phyloP scores from a whole-genome alignment of 2,888 invertebrate genomes.

The Drosophila fungiperda region DNA sequence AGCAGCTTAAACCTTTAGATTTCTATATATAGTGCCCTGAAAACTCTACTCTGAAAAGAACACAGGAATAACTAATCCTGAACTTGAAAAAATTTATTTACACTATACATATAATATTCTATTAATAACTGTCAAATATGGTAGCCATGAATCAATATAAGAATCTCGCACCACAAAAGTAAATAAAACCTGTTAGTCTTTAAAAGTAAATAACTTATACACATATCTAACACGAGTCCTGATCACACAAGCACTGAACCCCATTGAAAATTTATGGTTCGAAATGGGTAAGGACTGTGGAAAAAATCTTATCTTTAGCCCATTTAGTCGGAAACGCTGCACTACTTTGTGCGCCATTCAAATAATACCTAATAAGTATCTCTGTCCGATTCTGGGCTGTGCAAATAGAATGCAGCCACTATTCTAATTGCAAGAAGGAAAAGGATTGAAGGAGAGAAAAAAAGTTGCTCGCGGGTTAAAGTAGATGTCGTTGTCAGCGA shows the following conservation, averaged over 20 bases:
- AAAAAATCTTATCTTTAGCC: constrained; percentile 19
- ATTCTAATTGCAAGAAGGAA: background rate
- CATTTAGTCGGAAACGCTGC: constrained; percentile 27
- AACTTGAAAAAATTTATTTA: background rate
- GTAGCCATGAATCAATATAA: background rate
- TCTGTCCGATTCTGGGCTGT: constrained; percentile 2
- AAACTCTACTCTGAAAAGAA: background rate
- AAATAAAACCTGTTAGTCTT: background rate
- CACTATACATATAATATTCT: background rate
- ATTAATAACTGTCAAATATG: background rate
- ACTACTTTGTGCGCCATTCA: constrained; percentile 6
- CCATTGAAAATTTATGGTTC: background rate
- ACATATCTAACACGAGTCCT: background rate
- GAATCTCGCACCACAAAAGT: background rate
- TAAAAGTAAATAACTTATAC: background rate
- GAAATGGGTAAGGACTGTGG: background rate
- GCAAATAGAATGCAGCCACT: background rate
- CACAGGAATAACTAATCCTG: background rate
- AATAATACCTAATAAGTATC: constrained; percentile 15
- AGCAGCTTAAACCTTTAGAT: background rate
- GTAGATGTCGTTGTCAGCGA: constrained; percentile 67
- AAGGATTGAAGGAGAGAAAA: constrained; percentile 39
- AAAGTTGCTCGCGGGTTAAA: constrained; percentile 50
- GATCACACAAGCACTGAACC: background rate
- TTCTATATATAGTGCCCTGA: background rate